phyloP scores from a whole-genome alignment of 2,113 vertebrate species.

The Hippoglossus stenolepis region DNA sequence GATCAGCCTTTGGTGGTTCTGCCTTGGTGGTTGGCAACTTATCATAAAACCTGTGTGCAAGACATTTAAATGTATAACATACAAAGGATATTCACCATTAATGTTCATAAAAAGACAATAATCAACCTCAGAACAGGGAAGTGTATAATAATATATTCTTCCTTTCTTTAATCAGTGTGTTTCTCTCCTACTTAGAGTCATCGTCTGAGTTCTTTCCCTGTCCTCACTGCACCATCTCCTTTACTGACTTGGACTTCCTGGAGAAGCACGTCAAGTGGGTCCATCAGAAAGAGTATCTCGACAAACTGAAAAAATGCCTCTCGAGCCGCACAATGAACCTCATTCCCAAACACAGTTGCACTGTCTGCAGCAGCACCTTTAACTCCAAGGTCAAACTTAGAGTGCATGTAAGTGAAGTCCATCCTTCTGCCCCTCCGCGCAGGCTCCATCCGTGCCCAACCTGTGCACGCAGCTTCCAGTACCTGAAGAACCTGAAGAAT shows the following conservation, averaged over 20 bases:
- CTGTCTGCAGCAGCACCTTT: conserved; percentile 81
- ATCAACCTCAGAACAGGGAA: not conserved
- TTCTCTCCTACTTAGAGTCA: conserved; percentile 53
- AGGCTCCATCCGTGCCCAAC: conserved; percentile 84
- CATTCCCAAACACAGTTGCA: conserved; percentile 76
- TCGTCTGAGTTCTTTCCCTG: conserved; percentile 77
- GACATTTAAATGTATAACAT: no score
- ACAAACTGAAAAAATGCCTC: conserved; percentile 76
- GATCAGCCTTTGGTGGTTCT: no score
- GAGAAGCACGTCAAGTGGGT: conserved; percentile 85
- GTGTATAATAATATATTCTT: not conserved
- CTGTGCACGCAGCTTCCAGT: conserved; percentile 88
- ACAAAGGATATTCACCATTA: no score
- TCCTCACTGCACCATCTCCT: conserved; percentile 82
- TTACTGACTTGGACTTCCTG: conserved; percentile 79
- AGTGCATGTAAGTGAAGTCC: conserved; percentile 74
- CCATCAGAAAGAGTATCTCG: conserved; percentile 82
- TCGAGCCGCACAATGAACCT: conserved; percentile 60
- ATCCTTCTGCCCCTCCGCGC: conserved; percentile 75
- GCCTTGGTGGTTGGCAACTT: no score
- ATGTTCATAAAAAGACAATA: no score
- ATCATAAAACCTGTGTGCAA: no score
- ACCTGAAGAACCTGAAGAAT: conserved; percentile 87
- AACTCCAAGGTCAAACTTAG: conserved; percentile 78
- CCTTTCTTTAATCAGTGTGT: conserved; percentile 1